Conservation (phyloP, 92 coral and sea anemone species). For the Umimayanthus kanabou region DNA sequence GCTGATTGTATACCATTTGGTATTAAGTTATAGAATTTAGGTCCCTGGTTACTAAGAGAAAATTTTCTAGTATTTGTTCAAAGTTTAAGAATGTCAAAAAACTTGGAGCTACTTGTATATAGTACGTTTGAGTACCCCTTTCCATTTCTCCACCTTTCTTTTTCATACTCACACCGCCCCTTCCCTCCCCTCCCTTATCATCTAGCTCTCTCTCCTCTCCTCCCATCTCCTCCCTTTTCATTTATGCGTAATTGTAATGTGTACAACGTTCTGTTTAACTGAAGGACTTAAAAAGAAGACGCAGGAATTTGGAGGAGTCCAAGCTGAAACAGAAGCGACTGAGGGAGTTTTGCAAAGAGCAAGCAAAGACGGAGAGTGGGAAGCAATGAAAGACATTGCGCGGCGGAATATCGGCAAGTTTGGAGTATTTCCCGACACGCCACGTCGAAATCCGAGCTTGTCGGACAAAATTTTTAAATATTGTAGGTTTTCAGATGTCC, state of each 20-base stretch:
- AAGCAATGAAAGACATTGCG: background rate
- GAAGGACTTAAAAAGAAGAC: conserved; percentile 59
- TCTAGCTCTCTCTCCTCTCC: background rate
- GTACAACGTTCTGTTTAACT: background rate
- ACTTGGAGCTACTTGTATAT: too few relatives aligned
- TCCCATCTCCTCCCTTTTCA: background rate
- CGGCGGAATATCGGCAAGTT: too few relatives aligned
- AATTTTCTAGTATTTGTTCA: too few relatives aligned
- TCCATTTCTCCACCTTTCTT: background rate
- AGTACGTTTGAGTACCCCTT: background rate
- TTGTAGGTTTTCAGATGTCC: background rate
- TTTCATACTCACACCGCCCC: background rate
- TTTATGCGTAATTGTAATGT: background rate
- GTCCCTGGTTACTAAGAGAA: too few relatives aligned
- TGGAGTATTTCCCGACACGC: background rate
- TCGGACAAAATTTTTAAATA: background rate
- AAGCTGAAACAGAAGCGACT: conserved; percentile 49
- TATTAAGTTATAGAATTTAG: too few relatives aligned
- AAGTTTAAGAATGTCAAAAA: too few relatives aligned
- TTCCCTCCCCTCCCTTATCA: background rate
- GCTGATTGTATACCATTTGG: too few relatives aligned
- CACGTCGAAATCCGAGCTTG: background rate
- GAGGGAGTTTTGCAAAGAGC: conserved; percentile 40
- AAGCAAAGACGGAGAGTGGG: background rate
- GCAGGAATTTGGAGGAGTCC: conserved; percentile 67